Evolutionary conservation across 2,888 invertebrate species (phyloP).

Genomic region (Andrena marginata): DNA sequence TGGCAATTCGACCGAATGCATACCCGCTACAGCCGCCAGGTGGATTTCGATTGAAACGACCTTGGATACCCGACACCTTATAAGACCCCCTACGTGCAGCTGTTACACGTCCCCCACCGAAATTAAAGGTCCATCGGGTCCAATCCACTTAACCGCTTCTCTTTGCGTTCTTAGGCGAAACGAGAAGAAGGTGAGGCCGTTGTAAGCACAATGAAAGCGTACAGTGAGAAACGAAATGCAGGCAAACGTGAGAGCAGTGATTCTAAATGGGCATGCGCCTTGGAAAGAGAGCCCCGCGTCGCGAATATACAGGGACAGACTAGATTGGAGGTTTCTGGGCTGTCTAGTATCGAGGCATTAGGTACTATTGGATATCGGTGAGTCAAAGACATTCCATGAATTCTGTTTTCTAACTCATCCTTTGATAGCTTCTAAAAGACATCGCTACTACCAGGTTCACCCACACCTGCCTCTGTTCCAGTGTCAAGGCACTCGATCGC

Average conservation of each 20-base stretch:
- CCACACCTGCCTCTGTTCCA: slow-evolving; percentile 1
- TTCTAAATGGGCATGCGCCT: no score
- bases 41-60: slow-evolving; percentile 60
- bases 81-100: slow-evolving; percentile 31
- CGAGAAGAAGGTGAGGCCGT: slow-evolving; percentile 37
- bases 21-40: slow-evolving; percentile 22
- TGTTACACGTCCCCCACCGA: slow-evolving; percentile 54
- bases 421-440: no score
- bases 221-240: background rate
- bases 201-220: slow-evolving; percentile 40
- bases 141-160: slow-evolving; percentile 71
- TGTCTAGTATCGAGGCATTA: no score
- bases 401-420: no score
- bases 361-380: no score
- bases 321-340: no score
- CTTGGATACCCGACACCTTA: slow-evolving; percentile 61
- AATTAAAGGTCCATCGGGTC: slow-evolving; percentile 71
- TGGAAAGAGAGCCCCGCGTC: no score
- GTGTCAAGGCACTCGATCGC: slow-evolving; percentile 17
- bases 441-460: no score
- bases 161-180: slow-evolving; percentile 65
- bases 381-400: no score
- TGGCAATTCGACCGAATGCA: slow-evolving; percentile 43
- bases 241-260: no score
- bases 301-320: no score